phyloP scores from a whole-genome alignment of 2,113 vertebrate species.

The Colistium nudipinnis region DNA sequence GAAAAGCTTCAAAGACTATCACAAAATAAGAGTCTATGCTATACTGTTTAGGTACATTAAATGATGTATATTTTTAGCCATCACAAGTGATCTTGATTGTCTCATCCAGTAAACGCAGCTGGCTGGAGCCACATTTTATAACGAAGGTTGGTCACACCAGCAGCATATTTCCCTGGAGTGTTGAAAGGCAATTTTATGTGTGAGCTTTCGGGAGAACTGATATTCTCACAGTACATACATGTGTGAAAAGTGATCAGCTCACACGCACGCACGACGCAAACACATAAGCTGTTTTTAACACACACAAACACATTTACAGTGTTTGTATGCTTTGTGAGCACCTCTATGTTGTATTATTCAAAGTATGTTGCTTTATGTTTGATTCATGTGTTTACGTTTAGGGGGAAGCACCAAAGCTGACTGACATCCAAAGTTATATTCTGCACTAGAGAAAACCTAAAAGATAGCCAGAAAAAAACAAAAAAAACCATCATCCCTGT shows the following conservation, averaged over 20 bases:
- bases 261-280: conserved; percentile 15
- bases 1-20: background rate
- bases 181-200: conserved; percentile 80
- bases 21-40: background rate
- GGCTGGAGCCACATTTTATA: conserved; percentile 58
- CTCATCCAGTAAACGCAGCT: conserved; percentile 46
- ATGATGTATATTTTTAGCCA: conserved; percentile 39
- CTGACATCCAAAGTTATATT: conserved; percentile 29
- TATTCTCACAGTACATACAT: conserved; percentile 40
- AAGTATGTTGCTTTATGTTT: conserved; percentile 45
- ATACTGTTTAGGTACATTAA: conserved; percentile 33
- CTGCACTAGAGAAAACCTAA: conserved; percentile 19
- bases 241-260: conserved; percentile 43
- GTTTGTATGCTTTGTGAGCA: conserved; percentile 22
- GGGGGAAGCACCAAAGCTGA: conserved; percentile 13
- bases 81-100: conserved; percentile 63
- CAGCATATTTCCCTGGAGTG: conserved; percentile 82
- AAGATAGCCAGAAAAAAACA: conserved; percentile 23
- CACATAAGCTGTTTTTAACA: background rate
- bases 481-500: conserved; percentile 10
- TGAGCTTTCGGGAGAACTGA: conserved; percentile 50
- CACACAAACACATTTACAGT: conserved; percentile 32
- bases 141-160: conserved; percentile 71
- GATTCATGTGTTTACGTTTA: conserved; percentile 53
- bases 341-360: conserved; percentile 67